Evolutionary conservation across 2,113 vertebrate genomes (phyloP), one percentile per base, ranked within the genome.

Genomic region (Aspidoscelis tigris): DNA sequence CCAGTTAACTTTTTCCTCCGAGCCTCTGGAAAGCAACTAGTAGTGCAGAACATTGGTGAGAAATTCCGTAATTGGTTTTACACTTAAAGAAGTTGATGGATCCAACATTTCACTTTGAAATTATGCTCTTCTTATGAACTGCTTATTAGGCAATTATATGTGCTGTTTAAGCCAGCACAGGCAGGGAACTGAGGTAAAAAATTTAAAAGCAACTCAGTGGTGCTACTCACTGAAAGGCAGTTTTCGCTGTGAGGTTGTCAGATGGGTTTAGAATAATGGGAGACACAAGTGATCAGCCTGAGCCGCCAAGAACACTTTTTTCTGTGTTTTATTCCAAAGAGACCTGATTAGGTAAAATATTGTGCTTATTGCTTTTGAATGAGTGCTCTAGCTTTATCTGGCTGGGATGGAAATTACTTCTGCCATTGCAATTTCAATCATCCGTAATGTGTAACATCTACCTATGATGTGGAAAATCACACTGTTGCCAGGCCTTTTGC

Each of bases 41-140:
- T 80, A 77, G 33, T 86, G 66, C 65, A 84, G 83, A 88, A 71
- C 82, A 83, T 88, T 88, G 84, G 92, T 92, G 93, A 92, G 93
- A 90, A 84, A 88, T 82, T 84, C 90, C 89, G 83, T 90, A 88
- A 91, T 93, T 87, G 88, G 88, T n/a, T 14, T 86, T 76, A n/a
- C 82, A 90, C 89, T 82, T 87, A 92, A 90, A 90, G 69, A 72
- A 73, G 82, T 55, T 80, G 89, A 90, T 87, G 89, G 87, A 85
- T 89, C 89, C 90, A 92, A 81, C 87, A 82, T 92, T 93, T 90
- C 82, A 82, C 90, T 94, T 93, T 92, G 91, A 94, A 94, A 92
- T 93, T 87, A 93, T 81, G 83, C 85, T 89, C 83, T 69, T 91
- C 93, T 90, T 82, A 91, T 84, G 91, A 93, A 92, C 92, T 92